Conservation (phyloP, 1,140 invertebrate species). For the Dendrolimus punctatus region DNA sequence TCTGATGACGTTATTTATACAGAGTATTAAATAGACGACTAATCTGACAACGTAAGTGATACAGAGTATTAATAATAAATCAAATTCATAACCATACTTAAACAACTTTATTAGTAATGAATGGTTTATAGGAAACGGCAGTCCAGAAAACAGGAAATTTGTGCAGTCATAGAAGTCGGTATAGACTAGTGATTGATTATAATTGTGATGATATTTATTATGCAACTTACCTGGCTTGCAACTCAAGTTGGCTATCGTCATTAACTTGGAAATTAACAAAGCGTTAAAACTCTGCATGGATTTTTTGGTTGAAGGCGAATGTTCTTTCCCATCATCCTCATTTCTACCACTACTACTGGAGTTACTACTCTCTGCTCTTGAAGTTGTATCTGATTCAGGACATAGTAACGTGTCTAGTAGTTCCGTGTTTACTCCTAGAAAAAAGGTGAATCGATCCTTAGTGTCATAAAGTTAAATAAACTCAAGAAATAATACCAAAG, state of each 20-base stretch:
- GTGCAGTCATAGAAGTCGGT: too few species aligned
- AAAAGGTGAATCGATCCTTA: constrained; percentile 10
- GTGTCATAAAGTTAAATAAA: constrained; percentile 4
- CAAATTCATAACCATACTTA: too few species aligned
- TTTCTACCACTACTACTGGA: not conserved
- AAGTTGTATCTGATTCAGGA: constrained; percentile 30
- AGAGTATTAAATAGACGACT: too few species aligned
- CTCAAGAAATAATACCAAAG: constrained; percentile 5
- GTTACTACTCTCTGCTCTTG: constrained; percentile 6
- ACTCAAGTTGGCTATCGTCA: constrained; percentile 72
- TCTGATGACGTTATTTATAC: too few species aligned
- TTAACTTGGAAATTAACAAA: constrained; percentile 47
- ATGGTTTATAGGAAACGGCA: too few species aligned
- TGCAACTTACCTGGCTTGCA: constrained; percentile 82
- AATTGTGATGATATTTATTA: not conserved
- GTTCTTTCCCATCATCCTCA: constrained; percentile 16
- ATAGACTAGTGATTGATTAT: too few species aligned
- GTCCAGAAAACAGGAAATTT: too few species aligned
- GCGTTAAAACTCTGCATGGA: constrained; percentile 47
- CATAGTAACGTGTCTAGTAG: constrained; percentile 50
- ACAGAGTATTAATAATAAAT: too few species aligned
- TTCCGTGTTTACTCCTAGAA: constrained; percentile 56
- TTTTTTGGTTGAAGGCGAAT: constrained; percentile 17
- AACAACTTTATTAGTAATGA: too few species aligned
- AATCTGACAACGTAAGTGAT: too few species aligned